Evolutionary conservation across 2,113 vertebrate genomes (phyloP).

Genomic region (Diadophis punctatus): DNA sequence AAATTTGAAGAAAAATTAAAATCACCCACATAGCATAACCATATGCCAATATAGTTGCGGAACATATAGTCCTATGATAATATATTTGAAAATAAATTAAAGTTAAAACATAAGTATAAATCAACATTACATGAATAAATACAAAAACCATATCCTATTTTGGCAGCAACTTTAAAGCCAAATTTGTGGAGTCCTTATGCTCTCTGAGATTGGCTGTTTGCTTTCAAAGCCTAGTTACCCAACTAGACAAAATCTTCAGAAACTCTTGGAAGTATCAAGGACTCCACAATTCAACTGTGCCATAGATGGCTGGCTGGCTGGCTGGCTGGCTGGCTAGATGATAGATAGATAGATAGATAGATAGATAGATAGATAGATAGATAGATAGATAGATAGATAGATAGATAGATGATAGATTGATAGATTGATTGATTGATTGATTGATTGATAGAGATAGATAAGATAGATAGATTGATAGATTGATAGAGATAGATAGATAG

Average conservation of each 20-base stretch:
- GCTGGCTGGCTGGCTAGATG: too few relatives aligned
- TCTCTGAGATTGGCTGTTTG: neutral
- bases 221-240: neutral
- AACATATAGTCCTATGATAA: neutral
- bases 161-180: neutral
- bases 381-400: too few relatives aligned
- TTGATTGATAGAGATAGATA: rapidly evolving
- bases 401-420: too few relatives aligned
- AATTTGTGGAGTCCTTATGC: neutral
- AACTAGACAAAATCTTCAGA: neutral
- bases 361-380: too few relatives aligned
- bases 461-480: too few relatives aligned
- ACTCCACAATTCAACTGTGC: neutral
- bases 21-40: neutral
- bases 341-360: too few relatives aligned
- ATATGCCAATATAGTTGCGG: neutral
- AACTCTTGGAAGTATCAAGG: neutral
- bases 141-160: neutral
- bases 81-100: neutral
- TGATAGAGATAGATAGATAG: too few relatives aligned
- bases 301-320: too few relatives aligned
- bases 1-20: neutral
- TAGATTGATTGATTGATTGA: too few relatives aligned
- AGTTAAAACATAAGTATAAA: neutral
- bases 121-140: neutral